Base-by-base conservation (phyloP, 2,797 vertebrate genomes). In the Ctenopoma multispine region DNA sequence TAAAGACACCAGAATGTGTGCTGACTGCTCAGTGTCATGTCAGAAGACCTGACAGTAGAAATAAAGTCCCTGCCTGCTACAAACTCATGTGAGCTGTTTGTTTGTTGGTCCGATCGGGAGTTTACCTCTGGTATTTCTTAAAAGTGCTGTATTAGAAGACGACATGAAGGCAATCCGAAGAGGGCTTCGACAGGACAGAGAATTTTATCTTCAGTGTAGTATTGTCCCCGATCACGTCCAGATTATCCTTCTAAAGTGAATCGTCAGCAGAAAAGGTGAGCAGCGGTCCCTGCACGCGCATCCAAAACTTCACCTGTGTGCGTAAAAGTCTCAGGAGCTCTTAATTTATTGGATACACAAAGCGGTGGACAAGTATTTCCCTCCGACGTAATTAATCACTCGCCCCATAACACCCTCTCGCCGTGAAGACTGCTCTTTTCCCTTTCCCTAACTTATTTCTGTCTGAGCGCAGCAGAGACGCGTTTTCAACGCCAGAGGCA, bases 361-460 rank as follows among this genome's bases (percentile, higher is more conserved):
- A 87, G 88, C 89, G 76, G 82, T 31, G 84, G 85, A 92, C 90
- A 89, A 85, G 84, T 82, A 73, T 86, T 91, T 86, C 82, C 85
- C 91, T 84, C 75, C 71, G 38, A 83, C 59, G 87, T 84, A 90
- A 95, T 95, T 92, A 94, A 94, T 95, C 92, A 93, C 78, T 80
- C 70, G 72, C 71, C 56, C 80, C 76, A 57, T 64, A 81, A 84
- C 77, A 82, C 78, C 85, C 80, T 63, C 78, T 86, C 77, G 61
- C 86, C 76, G 76, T 55, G 80, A 69, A 79, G 70, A 68, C 77
- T 18, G 79, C 75, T 84, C 75, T 75, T 84, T 69, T 63, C 70
- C 77, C 80, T 75, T 46, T 76, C 77, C 71, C 68, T 14, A 71
- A 87, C 83, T 87, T 85, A 63, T 81, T 77, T 85, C 74, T 67